Evolutionary conservation across 2,113 vertebrate genomes (phyloP).

Genomic region (Cynopterus brachyotis): DNA sequence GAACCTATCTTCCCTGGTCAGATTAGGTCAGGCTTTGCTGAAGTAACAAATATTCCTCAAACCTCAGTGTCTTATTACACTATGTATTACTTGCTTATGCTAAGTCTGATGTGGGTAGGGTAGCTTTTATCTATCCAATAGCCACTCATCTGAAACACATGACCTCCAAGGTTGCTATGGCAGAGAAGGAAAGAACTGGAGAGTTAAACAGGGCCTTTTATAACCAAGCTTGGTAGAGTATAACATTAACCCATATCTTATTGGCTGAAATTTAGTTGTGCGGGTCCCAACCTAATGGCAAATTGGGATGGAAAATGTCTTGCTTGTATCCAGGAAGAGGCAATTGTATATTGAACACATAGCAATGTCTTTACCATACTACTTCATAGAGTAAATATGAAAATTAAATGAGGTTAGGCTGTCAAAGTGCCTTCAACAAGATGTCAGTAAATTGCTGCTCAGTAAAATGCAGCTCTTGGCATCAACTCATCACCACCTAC

Average conservation of each 20-base stretch:
- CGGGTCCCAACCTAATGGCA: neutral
- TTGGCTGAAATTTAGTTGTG: neutral
- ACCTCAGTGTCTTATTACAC: neutral
- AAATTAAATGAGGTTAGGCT: neutral
- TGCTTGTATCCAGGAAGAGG: neutral
- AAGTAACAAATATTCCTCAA: neutral
- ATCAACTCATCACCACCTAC: neutral
- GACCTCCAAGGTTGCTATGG: neutral
- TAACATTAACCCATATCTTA: neutral
- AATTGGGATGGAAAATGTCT: neutral
- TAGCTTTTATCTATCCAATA: neutral
- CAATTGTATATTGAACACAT: neutral
- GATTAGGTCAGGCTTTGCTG: neutral
- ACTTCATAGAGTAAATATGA: neutral
- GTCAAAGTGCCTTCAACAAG: neutral
- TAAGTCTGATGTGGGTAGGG: neutral
- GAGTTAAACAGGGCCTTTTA: neutral
- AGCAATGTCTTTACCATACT: neutral
- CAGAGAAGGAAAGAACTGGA: neutral
- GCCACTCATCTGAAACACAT: neutral
- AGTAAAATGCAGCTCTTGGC: neutral
- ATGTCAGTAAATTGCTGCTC: neutral
- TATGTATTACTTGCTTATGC: neutral
- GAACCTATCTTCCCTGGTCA: neutral
- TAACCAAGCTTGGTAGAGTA: neutral